Conservation (phyloP, 2,113 vertebrate genomes). For the Manacus vitellinus region DNA sequence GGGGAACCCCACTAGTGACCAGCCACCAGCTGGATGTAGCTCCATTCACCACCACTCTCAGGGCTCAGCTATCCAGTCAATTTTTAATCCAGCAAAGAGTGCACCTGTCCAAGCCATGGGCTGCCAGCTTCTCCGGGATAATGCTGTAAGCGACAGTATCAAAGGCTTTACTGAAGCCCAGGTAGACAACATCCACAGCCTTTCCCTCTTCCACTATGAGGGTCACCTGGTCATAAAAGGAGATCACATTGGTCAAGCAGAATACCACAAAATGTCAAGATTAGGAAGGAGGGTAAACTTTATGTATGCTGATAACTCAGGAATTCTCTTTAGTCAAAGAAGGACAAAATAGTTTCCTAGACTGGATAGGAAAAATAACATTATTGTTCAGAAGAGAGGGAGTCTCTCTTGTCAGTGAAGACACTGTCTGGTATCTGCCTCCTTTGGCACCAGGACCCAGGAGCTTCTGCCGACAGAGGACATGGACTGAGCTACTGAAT, state of each 20-base stretch:
- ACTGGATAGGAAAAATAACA: background rate
- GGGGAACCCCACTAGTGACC: background rate
- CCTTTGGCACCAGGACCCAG: background rate
- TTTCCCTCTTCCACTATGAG: background rate
- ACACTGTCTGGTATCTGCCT: background rate
- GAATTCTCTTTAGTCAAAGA: background rate
- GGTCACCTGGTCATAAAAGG: background rate
- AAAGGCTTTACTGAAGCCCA: background rate
- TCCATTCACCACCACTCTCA: background rate
- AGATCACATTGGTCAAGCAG: background rate
- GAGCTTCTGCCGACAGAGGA: background rate
- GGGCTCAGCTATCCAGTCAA: fast-evolving
- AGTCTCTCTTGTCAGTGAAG: background rate
- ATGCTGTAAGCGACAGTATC: background rate
- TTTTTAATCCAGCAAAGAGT: background rate
- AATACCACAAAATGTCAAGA: background rate
- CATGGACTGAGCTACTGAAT: background rate
- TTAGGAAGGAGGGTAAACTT: background rate
- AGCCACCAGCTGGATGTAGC: background rate
- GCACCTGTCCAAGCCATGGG: background rate
- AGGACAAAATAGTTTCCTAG: background rate
- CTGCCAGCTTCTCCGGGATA: background rate
- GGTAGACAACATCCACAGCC: background rate
- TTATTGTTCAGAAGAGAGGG: background rate
- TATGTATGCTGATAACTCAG: background rate